Conservation (phyloP, 2,797 vertebrate genomes). For the Poeciliopsis presidionis region DNA sequence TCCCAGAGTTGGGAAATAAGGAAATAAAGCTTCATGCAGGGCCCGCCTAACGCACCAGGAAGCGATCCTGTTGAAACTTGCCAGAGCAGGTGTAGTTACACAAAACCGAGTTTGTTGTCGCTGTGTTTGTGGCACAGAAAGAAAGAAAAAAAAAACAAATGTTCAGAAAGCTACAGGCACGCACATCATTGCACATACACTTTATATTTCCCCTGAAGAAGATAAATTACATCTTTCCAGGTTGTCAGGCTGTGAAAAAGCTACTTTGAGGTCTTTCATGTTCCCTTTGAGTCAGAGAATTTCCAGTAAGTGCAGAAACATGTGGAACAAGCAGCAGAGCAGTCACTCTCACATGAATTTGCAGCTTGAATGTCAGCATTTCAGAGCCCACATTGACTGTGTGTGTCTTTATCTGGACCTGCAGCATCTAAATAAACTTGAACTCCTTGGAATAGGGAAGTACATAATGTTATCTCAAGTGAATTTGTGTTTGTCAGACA, state of each 20-base stretch:
- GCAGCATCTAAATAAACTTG: neutral
- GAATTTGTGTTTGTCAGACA: neutral
- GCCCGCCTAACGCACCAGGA: neutral
- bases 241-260: neutral
- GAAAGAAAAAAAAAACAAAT: neutral
- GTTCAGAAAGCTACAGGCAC: neutral
- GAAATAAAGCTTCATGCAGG: constrained; percentile 2
- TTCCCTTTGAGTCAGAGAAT: constrained; percentile 9
- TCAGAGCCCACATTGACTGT: neutral
- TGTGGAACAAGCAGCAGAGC: neutral
- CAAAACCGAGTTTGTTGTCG: constrained; percentile 10
- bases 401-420: neutral
- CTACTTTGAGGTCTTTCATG: neutral
- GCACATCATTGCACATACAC: neutral
- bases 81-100: constrained; percentile 17
- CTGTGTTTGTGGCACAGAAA: constrained; percentile 1
- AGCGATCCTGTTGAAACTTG: constrained; percentile 40
- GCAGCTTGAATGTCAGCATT: neutral
- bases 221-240: constrained; percentile 9
- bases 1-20: constrained; percentile 3
- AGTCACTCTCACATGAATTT: neutral
- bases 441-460: constrained; percentile 9
- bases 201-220: neutral
- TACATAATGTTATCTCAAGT: neutral
- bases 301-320: constrained; percentile 14